Percentiles rank a stretch among this genome's conserved stretches.
Evolutionary conservation across 2,797 vertebrate genomes (phyloP).

Genomic region (Poeciliopsis turneri): DNA sequence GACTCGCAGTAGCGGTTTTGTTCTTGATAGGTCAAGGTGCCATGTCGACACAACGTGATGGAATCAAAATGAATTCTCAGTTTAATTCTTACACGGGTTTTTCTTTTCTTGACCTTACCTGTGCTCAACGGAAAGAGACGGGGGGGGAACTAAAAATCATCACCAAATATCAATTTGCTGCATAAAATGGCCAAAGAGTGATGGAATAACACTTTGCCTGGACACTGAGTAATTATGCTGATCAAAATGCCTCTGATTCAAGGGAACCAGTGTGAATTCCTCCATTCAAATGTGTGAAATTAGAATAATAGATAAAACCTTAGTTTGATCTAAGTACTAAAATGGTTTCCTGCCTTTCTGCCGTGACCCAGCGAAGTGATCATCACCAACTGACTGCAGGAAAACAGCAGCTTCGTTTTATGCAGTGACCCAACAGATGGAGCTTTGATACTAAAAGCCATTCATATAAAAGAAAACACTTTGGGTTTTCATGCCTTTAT

Average conservation of each 20-base stretch:
- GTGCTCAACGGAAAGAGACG: conserved; percentile 13
- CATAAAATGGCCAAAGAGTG: conserved; percentile 20
- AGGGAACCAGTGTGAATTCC: not conserved
- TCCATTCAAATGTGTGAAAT: conserved; percentile 15
- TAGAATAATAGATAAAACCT: conserved; percentile 25
- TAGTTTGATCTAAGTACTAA: conserved; percentile 41
- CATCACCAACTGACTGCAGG: conserved; percentile 42
- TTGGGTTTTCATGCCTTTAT: not conserved
- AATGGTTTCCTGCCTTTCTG: conserved; percentile 30
- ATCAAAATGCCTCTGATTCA: conserved; percentile 43
- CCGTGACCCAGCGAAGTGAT: conserved; percentile 54
- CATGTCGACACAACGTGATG: conserved; percentile 65
- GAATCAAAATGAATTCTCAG: conserved; percentile 65
- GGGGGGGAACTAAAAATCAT: conserved; percentile 2
- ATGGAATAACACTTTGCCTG: conserved; percentile 15
- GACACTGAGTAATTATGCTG: conserved; percentile 1
- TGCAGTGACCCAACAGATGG: conserved; percentile 55
- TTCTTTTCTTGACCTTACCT: conserved; percentile 60
- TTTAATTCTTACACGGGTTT: conserved; percentile 71
- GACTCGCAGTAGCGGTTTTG: conserved; percentile 61
- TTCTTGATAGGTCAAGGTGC: conserved; percentile 67
- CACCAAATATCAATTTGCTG: conserved; percentile 29
- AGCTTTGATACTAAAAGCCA: conserved; percentile 17
- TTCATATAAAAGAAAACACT: conserved; percentile 4
- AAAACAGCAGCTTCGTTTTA: conserved; percentile 38